Evolutionary conservation across 2,888 invertebrate genomes (phyloP), one percentile per base, ranked within the genome.

Genomic region (Andrena minutula): DNA sequence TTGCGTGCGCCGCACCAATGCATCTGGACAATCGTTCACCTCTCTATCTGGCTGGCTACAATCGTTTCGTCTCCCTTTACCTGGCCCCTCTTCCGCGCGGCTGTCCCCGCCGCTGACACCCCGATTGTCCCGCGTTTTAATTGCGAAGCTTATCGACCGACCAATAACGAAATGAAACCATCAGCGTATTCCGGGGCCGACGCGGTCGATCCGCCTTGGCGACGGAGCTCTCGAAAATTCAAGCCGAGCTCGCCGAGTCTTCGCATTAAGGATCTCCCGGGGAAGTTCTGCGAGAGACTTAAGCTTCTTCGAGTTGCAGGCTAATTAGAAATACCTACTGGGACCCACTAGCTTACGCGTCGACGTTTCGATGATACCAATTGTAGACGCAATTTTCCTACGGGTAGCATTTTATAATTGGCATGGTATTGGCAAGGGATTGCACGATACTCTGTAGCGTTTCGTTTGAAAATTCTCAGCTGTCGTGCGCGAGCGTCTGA

Each of bases 1-100:
- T 87, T 86, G 84, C 86, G 83, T 83, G 84, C 75, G 23, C 75
- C 65, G 60, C 56, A 30, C 51, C 61, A 32, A 60, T 82, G 76
- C 70, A 83, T 77, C 77, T 70, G 70, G 49, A 35, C 75, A 78
- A 85, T 79, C 80, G 76, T 83, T 63, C 69, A 53, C 56, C 61
- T 68, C 75, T 68, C 71, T 75, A 53, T 76, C 60, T 41, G 2
- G n/a, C 26, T 32, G 12, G 5, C 61, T 66, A 26, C 41, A 58
- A 76, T 79, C 74, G 47, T 41, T 51, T 51, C 53, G 63, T 82
- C 68, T 65, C 73, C 23, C 63, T 65, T 61, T 35, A 56, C 53
- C 63, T 35, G 20, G 47, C 20, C 30, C 26, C 53, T 10, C 20
- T 20, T 8, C 53, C 23, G 20, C 20, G 12, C 20, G 20, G 28